Percentiles rank a stretch among this genome's conserved stretches.
Evolutionary conservation across 1,140 invertebrate genomes (phyloP).

Genomic region (Sinonovacula constricta): DNA sequence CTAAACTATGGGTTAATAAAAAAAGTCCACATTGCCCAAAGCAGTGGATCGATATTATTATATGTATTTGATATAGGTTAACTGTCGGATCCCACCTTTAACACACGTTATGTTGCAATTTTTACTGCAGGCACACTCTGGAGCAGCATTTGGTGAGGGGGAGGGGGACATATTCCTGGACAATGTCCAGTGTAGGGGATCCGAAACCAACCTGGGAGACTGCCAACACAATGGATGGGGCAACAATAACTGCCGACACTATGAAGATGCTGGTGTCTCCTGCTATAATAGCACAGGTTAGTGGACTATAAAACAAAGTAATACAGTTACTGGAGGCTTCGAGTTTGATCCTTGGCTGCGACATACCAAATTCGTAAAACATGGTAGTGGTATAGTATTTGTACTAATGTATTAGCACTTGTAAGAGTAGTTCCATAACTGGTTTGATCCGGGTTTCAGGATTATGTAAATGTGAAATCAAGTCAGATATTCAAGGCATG

Average conservation of each 20-base stretch:
- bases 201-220: constrained; percentile 59
- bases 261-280: constrained; percentile 69
- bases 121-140: constrained; percentile 54
- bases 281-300: constrained; percentile 63
- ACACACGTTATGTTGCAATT: neutral
- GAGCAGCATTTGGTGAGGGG: constrained; percentile 72
- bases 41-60: too few species aligned
- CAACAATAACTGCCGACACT: constrained; percentile 64
- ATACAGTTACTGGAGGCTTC: neutral
- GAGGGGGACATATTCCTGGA: constrained; percentile 83
- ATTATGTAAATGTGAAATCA: too few species aligned
- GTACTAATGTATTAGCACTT: neutral
- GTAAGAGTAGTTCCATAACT: too few species aligned
- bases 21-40: too few species aligned
- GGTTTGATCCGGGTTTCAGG: neutral
- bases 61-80: too few species aligned
- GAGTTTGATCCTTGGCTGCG: too few species aligned
- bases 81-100: too few species aligned
- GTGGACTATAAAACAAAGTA: too few species aligned
- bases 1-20: too few species aligned
- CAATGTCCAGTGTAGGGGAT: constrained; percentile 80
- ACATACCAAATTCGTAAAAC: too few species aligned
- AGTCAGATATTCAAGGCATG: too few species aligned
- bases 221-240: constrained; percentile 66
- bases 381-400: neutral